Percentiles rank a stretch among this genome's conserved stretches.
These are phyloP conservation scores for Zaprionus bogoriensis DNA, from an alignment of 2,888 invertebrate genomes.

Conservation along the genomic window DNA sequence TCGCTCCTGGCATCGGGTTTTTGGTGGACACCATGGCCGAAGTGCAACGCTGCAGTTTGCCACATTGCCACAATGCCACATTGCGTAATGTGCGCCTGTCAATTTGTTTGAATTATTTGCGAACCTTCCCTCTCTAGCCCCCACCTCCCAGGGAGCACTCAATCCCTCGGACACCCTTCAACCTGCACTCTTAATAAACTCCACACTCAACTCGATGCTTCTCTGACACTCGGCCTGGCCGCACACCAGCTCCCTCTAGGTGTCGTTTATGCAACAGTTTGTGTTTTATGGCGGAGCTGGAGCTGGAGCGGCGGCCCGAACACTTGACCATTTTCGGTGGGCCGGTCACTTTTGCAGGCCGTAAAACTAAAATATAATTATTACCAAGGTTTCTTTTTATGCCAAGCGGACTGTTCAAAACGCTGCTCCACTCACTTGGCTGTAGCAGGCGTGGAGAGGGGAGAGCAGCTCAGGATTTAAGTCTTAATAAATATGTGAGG, in stretches of 20 bases:
- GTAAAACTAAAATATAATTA: slow-evolving; percentile 73
- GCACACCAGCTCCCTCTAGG: slow-evolving; percentile 49
- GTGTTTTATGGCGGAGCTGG: slow-evolving; percentile 58
- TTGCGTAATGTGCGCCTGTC: slow-evolving; percentile 77
- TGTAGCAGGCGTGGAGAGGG: background rate
- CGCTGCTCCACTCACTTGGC: no score
- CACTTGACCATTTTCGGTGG: slow-evolving; percentile 61
- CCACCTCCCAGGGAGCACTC: no score
- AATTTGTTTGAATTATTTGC: slow-evolving; percentile 77
- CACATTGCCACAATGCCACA: no score
- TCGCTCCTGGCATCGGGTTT: slow-evolving; percentile 10
- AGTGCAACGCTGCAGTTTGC: slow-evolving; percentile 71
- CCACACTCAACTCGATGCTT: slow-evolving; percentile 23
- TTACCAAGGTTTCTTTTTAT: slow-evolving; percentile 51
- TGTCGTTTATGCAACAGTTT: slow-evolving; percentile 79
- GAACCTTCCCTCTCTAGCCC: slow-evolving; percentile 32
- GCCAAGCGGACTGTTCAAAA: no score
- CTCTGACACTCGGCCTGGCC: slow-evolving; percentile 10
- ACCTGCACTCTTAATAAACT: slow-evolving; percentile 66
- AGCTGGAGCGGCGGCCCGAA: background rate
- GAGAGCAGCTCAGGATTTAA: slow-evolving; percentile 49
- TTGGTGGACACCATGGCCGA: slow-evolving; percentile 54
- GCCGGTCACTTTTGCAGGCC: slow-evolving; percentile 72
- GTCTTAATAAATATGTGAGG: slow-evolving; percentile 67
- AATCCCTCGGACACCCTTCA: background rate